These are phyloP conservation scores for Butorides virescens DNA, from an alignment of 2,113 vertebrate genomes.

Conservation along the genomic window DNA sequence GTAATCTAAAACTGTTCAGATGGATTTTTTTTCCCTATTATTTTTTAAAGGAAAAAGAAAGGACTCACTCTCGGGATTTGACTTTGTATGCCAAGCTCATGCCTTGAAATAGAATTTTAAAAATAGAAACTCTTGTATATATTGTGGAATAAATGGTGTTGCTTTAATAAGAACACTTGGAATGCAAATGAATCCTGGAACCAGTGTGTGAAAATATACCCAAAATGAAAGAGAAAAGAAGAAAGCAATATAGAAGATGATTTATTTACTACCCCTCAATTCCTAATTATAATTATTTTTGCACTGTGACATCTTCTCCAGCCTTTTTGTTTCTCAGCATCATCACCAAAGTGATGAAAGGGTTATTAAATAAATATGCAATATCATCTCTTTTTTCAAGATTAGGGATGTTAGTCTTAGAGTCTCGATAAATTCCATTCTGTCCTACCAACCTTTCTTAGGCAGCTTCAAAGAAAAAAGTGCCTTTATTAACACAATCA, in stretches of 20 bases:
- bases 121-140: conserved; percentile 62
- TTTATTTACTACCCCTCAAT: conserved; percentile 34
- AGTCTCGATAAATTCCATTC: background rate
- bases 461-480: background rate
- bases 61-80: background rate
- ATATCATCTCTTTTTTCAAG: background rate
- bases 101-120: conserved; percentile 58
- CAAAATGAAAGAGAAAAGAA: conserved; percentile 49
- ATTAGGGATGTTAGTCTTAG: background rate
- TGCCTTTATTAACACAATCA: background rate
- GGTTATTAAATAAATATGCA: conserved; percentile 16
- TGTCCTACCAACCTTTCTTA: background rate
- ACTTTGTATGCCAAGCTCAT: conserved; percentile 38
- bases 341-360: conserved; percentile 9
- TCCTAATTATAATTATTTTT: conserved; percentile 56
- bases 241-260: conserved; percentile 28
- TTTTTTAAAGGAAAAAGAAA: conserved; percentile 25
- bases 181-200: conserved; percentile 42
- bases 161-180: conserved; percentile 30
- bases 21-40: background rate
- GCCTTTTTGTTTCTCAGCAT: conserved; percentile 13
- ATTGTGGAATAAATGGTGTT: conserved; percentile 52
- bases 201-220: background rate
- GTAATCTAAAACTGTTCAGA: conserved; percentile 29
- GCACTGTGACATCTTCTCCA: background rate